Evolutionary conservation across 2,797 vertebrate genomes (phyloP).

Genomic region (Liasis olivaceus): DNA sequence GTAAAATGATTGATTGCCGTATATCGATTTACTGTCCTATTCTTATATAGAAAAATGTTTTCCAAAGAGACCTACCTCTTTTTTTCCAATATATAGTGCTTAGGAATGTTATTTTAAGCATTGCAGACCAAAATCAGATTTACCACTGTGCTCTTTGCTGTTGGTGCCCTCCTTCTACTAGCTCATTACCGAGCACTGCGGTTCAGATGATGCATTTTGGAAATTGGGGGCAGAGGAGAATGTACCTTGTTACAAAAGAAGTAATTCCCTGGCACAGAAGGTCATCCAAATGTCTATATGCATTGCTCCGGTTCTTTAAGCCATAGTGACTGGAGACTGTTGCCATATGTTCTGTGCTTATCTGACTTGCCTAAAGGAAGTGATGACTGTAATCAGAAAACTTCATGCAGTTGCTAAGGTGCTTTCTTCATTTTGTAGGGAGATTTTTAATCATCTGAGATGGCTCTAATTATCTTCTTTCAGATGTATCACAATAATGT

Average conservation of each 20-base stretch:
- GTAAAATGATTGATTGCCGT: neutral
- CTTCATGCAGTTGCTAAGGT: neutral
- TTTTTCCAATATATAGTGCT: neutral
- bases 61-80: neutral
- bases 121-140: neutral
- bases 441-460: neutral
- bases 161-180: neutral
- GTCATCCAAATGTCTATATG: neutral
- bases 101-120: neutral
- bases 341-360: neutral
- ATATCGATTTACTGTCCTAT: neutral
- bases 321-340: neutral
- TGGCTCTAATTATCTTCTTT: conserved; percentile 16
- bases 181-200: neutral
- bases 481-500: conserved; percentile 93
- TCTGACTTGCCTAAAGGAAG: neutral
- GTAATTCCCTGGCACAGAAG: neutral
- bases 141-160: neutral
- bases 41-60: neutral
- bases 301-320: conserved; percentile 12
- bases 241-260: conserved; percentile 7
- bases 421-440: neutral
- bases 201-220: neutral
- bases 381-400: neutral
- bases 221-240: neutral